A percentile compares a stretch with the other conserved stretches of the same genome.
Conservation (phyloP, 2,113 vertebrate genomes). For the Silurus meridionalis region DNA sequence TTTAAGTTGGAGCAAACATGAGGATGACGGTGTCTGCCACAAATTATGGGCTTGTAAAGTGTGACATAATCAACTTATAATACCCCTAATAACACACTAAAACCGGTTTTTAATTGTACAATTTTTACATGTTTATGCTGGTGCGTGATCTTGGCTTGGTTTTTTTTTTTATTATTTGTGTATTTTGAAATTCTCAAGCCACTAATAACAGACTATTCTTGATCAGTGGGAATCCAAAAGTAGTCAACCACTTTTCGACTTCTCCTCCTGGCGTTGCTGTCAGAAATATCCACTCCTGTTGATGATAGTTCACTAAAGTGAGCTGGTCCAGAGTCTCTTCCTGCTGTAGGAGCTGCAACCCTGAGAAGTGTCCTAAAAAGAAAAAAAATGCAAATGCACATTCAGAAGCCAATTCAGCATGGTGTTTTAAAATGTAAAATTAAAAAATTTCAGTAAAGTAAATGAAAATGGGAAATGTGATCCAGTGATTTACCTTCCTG, state of each 20-base stretch:
- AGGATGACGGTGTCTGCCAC: not conserved
- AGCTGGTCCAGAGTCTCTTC: constrained; percentile 52
- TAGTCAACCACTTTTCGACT: constrained; percentile 45
- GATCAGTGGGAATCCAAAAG: constrained; percentile 48
- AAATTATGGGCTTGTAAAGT: not conserved
- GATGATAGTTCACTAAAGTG: constrained; percentile 71
- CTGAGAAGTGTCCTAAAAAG: constrained; percentile 63
- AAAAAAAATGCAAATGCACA: too few relatives aligned
- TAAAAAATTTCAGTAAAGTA: not conserved
- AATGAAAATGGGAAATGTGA: not conserved
- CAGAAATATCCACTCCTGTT: constrained; percentile 51
- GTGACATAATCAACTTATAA: not conserved
- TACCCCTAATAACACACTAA: not conserved
- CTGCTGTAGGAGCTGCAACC: constrained; percentile 60
- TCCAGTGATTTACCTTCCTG: constrained; percentile 61
- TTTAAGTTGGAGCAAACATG: not conserved
- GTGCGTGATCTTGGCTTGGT: not conserved
- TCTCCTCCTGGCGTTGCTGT: constrained; percentile 30
- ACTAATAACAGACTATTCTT: constrained; percentile 18
- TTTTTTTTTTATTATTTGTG: not conserved
- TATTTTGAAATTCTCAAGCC: too few relatives aligned
- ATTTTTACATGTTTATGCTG: too few relatives aligned
- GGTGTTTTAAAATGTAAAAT: too few relatives aligned
- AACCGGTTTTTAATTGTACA: not conserved
- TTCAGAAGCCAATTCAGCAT: not conserved